Evolutionary conservation across 92 coral and sea anemone genomes (phyloP), one percentile per base, ranked within the genome.

Genomic region (Zoanthus solanderi): DNA sequence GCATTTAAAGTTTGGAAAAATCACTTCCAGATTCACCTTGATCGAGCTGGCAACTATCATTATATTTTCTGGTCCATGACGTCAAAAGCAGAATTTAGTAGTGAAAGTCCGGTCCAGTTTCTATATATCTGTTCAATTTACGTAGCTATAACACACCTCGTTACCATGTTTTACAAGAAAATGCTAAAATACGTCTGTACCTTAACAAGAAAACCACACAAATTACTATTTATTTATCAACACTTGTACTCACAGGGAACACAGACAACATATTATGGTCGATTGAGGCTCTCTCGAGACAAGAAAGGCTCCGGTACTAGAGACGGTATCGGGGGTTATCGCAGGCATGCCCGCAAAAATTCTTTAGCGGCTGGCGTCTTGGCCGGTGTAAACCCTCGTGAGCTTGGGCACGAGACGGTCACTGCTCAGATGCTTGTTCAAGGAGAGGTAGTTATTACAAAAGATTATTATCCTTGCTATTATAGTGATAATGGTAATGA

Each of bases 221-320:
- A 23, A 17, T 63, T 17, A 63, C 8, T 10, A 16, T 16, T 63
- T 8, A 17, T 16, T 15, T 56, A 30, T 47, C 66, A 9, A 4
- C 32, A 5, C 46, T 42, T 46, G 42, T 34, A 42, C 69, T 81
- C 81, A 83, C 94, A 95, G 98, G 94, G 94, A 61, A 89, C 96
- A 67, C 98, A 95, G 90, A 93, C 96, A 10, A 76, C 88, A 15
- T 88, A 93, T 50, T 92, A 87, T 53, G 94, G 92, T 54, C 94
- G 95, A 9, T 50, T 91, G 84, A 76, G 79, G 29, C 32, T 66
- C 14, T 46, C 83, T 23, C 90, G 88, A 16, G 87, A 84, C 31
- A 83, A 37, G 56, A 84, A 75, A 61, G 78, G 46, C 15, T 30
- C 71, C n/a, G 79, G 54, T 12, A 78, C 89, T 7, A 89, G 94